These are phyloP conservation scores for Holocentrus rufus DNA, from an alignment of 2,797 vertebrate species.

Conservation along the genomic window DNA sequence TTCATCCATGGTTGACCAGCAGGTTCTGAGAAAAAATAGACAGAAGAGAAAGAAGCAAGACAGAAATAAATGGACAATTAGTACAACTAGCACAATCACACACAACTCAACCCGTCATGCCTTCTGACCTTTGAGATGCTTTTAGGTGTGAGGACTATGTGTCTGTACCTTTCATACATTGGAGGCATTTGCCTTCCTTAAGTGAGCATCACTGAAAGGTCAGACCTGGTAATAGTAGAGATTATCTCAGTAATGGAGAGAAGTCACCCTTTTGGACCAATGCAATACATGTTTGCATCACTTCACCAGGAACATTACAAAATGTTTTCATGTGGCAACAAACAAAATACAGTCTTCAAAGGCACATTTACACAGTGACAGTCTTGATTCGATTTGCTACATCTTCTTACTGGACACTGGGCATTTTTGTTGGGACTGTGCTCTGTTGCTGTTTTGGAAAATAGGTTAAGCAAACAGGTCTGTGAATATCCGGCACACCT, in stretches of 20 bases:
- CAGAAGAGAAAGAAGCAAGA: neutral
- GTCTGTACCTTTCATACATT: neutral
- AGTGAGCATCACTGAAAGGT: conserved; percentile 59
- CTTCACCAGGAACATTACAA: neutral
- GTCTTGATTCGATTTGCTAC: neutral
- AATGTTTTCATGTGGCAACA: neutral
- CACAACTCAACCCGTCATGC: neutral
- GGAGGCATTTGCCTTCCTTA: conserved; percentile 5
- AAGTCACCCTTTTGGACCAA: conserved; percentile 13
- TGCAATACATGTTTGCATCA: neutral
- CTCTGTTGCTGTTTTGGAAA: neutral
- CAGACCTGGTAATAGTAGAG: conserved; percentile 47
- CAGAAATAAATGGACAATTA: conserved; percentile 10
- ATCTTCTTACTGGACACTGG: neutral
- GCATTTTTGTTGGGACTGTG: neutral
- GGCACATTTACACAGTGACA: neutral
- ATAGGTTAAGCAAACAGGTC: neutral
- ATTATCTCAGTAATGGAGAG: conserved; percentile 55
- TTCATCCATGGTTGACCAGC: conserved; percentile 77
- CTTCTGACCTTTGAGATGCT: conserved; percentile 58
- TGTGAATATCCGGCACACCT: neutral
- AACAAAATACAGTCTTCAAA: neutral
- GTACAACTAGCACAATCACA: conserved; percentile 42
- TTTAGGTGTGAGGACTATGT: conserved; percentile 17
- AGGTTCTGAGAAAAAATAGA: conserved; percentile 64